Evolutionary conservation across 2,797 vertebrate genomes (phyloP), one percentile per base, ranked within the genome.

Genomic region (Ceyx erithaca): DNA sequence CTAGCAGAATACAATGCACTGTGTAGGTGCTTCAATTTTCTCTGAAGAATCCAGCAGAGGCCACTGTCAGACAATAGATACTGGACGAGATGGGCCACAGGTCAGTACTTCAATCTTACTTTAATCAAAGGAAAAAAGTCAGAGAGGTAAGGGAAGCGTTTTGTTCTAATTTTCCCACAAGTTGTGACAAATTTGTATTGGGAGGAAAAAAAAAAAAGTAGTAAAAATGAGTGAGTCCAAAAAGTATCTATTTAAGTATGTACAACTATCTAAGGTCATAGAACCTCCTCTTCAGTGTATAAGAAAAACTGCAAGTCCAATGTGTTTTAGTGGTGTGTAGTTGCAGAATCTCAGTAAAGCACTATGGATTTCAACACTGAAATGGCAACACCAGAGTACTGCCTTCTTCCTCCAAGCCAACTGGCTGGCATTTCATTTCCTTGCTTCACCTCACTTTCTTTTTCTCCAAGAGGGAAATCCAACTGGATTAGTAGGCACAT

Each of bases 21-120:
- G 85, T 45, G 28, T 26, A 92, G 80, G 68, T 91, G 75, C 37
- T 92, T 85, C 78, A 84, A 85, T 59, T 80, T 96, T 96, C 85
- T 96, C 91, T 88, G 52, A 90, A 94, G 92, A 95, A 94, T 96
- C 96, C 96, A 96, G 95, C 94, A 96, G 96, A 96, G 95, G 95
- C 94, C 96, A 96, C 96, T 96, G 61, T 96, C 92, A 96, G 92
- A 96, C 87, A 96, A 93, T 85, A 92, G 80, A 94, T 92, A 90
- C 37, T 26, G 84, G 93, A 89, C 89, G 79, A 89, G 59, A 81
- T 46, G 67, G 92, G 68, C 89, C 86, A 92, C 48, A 73, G 95
- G 94, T 94, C 94, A 96, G 30, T 59, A 91, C 26, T 20, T 72
- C 73, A 75, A 37, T 66, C 51, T 71, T 46, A 31, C 28, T 70